Evolutionary conservation across 2,797 vertebrate genomes (phyloP), one percentile per base, ranked within the genome.

Genomic region (Hypotaenidia okinawae): DNA sequence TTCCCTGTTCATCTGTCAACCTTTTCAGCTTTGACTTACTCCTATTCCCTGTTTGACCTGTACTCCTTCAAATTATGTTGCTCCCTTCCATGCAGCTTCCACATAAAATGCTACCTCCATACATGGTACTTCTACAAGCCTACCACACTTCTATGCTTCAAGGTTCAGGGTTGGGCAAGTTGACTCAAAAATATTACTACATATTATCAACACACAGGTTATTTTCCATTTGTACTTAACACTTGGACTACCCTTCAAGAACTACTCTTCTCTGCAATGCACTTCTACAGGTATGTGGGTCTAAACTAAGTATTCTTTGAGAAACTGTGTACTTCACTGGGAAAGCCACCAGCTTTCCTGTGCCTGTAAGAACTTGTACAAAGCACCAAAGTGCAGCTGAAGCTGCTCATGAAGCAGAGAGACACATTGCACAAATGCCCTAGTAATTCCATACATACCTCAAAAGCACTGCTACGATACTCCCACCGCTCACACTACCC

Each of bases 1-100:
- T 94, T 93, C 83, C 63, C 16, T 90, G 70, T 94, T 94, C 33
- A 72, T 15, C 27, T 91, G 94, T 80, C 70, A 95, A 24, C 9
- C 21, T 51, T 3, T 2, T 43, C 54, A 73, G 33, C 72, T 91
- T 78, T 73, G 63, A 73, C 27, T 69, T 55, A 90, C n/a, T 76
- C 37, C 13, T 69, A 28, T 39, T 84, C 35, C 19, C 75, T 0
- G 0, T 78, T 62, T 84, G 59, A 92, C 52, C 41, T 39, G 24
- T 35, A 49, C 11, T 27, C 21, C 57, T 89, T 70, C 59, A 45
- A 89, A 39, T 72, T n/a, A 66, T 2, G 30, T 69, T 68, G 28
- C 47, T 66, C 59, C 47, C 37, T 79, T 57, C 74, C n/a, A 37
- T 45, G 58, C 37, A 74, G 63, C 30, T 70, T 74, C 79, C 13